A percentile compares a stretch with the other conserved stretches of the same genome.
phyloP scores from a whole-genome alignment of 1,140 invertebrate genomes.

The Magallana ariakensis region DNA sequence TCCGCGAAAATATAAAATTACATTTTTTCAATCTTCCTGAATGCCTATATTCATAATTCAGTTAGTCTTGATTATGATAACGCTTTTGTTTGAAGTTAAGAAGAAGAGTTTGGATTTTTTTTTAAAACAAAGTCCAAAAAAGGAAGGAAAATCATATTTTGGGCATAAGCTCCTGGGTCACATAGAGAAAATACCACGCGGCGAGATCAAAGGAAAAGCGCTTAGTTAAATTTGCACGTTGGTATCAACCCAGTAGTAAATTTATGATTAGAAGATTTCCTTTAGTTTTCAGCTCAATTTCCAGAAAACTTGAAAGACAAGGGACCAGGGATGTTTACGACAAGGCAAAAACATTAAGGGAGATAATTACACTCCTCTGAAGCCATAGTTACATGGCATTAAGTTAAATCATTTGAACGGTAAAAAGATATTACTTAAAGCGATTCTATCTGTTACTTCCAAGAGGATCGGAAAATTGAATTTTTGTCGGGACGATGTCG shows the following conservation, averaged over 20 bases:
- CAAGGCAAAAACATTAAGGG: constrained; percentile 23
- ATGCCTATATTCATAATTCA: too few relatives aligned
- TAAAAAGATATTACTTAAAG: constrained; percentile 42
- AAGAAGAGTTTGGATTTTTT: neutral
- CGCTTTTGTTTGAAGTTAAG: neutral
- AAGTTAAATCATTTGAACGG: constrained; percentile 29
- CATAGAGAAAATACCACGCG: neutral
- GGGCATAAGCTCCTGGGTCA: neutral
- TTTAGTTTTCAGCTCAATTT: constrained; percentile 31
- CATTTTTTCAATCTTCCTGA: too few relatives aligned
- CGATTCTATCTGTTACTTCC: constrained; percentile 38
- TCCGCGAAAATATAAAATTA: too few relatives aligned
- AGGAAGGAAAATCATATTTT: neutral
- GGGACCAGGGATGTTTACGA: constrained; percentile 16
- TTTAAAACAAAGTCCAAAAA: neutral
- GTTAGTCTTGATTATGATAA: too few relatives aligned
- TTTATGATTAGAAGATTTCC: constrained; percentile 36
- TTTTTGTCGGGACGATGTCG: constrained; percentile 23
- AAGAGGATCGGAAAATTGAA: constrained; percentile 37
- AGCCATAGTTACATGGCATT: constrained; percentile 11
- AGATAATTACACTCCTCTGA: constrained; percentile 14
- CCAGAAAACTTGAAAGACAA: constrained; percentile 12
- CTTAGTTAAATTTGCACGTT: constrained; percentile 18
- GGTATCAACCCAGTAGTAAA: neutral
- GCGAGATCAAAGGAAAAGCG: neutral